Evolutionary conservation across 92 coral and sea anemone species (phyloP).

Genomic region (Porites evermanni): DNA sequence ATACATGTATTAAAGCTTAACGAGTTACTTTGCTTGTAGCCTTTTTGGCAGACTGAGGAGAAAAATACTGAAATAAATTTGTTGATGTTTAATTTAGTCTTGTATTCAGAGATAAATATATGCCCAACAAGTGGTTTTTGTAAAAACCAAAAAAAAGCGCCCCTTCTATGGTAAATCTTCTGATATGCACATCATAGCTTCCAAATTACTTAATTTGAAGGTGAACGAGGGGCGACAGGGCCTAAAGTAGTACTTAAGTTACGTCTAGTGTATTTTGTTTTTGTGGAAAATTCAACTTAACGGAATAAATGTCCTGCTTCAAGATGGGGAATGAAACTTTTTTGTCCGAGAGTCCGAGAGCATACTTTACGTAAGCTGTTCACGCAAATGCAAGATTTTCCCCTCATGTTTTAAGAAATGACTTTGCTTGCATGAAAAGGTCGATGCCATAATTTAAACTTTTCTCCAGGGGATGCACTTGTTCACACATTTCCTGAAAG

Average conservation of each 20-base stretch:
- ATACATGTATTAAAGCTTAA: conserved; percentile 8
- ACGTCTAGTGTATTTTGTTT: conserved; percentile 9
- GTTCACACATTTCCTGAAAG: conserved; percentile 33
- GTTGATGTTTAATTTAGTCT: conserved; percentile 8
- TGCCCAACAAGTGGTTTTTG: too few relatives aligned
- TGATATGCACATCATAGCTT: conserved; percentile 10
- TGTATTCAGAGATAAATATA: not conserved
- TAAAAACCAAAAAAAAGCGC: too few relatives aligned
- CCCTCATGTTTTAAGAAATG: conserved; percentile 32
- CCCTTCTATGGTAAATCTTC: not conserved
- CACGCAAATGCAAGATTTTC: conserved; percentile 8
- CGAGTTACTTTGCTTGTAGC: conserved; percentile 12
- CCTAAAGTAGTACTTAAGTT: conserved; percentile 13
- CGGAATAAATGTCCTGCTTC: conserved; percentile 1
- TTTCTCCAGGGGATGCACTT: conserved; percentile 43
- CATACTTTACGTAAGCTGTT: conserved; percentile 13
- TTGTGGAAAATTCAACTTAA: conserved; percentile 5
- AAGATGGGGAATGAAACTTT: conserved; percentile 6
- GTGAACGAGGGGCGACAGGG: not conserved
- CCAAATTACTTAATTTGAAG: conserved; percentile 1
- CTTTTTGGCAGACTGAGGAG: conserved; percentile 17
- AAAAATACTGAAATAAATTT: conserved; percentile 8
- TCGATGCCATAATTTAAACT: conserved; percentile 60
- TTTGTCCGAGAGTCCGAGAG: conserved; percentile 4
- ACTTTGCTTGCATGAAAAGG: conserved; percentile 33